Evolutionary conservation across 2,797 vertebrate species (phyloP).

Genomic region (Enteromius afrohamiltoni): DNA sequence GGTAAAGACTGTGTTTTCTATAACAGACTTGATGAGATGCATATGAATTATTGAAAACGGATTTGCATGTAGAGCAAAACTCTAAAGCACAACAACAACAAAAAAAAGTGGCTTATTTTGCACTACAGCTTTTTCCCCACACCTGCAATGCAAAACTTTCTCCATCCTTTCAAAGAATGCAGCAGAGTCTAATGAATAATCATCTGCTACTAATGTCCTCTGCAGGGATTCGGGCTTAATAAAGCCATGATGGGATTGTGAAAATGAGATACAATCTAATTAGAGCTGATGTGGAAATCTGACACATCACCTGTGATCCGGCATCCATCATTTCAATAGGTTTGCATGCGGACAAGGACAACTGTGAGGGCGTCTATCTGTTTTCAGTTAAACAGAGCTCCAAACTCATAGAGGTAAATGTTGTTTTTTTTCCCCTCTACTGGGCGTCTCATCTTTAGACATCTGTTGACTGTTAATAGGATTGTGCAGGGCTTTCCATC

Average conservation of each 20-base stretch:
- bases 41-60: slow-evolving; percentile 74
- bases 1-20: slow-evolving; percentile 70
- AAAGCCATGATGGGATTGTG: slow-evolving; percentile 68
- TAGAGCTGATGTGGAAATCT: slow-evolving; percentile 67
- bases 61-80: slow-evolving; percentile 37
- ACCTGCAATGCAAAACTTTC: slow-evolving; percentile 72
- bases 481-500: slow-evolving; percentile 27
- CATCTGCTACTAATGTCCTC: slow-evolving; percentile 69
- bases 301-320: slow-evolving; percentile 55
- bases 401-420: not conserved
- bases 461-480: slow-evolving; percentile 48
- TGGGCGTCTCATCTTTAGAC: not conserved
- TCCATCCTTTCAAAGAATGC: slow-evolving; percentile 50
- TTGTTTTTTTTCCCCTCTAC: slow-evolving; percentile 3
- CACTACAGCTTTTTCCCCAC: slow-evolving; percentile 64
- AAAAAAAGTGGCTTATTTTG: slow-evolving; percentile 67
- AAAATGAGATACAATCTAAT: slow-evolving; percentile 67
- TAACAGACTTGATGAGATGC: slow-evolving; percentile 60
- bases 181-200: slow-evolving; percentile 65
- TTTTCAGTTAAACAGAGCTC: slow-evolving; percentile 1
- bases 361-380: slow-evolving; percentile 7
- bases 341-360: slow-evolving; percentile 21
- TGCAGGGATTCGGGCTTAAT: slow-evolving; percentile 71
- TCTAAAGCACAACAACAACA: slow-evolving; percentile 66
- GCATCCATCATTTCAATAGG: slow-evolving; percentile 33